These are phyloP conservation scores for Stomatorhinus ivindoensis DNA, from an alignment of 2,113 vertebrate genomes.

Conservation along the genomic window DNA sequence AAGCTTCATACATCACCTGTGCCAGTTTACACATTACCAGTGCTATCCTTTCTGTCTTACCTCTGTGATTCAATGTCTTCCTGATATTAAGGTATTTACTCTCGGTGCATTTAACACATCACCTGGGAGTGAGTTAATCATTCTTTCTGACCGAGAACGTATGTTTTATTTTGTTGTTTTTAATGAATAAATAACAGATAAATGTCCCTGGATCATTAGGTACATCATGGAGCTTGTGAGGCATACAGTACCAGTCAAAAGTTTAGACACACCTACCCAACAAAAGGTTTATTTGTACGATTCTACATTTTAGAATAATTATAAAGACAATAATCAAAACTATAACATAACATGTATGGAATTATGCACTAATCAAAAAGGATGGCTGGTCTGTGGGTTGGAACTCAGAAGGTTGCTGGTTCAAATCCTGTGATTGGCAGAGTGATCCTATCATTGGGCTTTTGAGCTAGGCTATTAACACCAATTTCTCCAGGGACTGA, in stretches of 20 bases:
- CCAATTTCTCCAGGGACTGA: neutral
- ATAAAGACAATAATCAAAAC: neutral
- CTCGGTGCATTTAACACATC: neutral
- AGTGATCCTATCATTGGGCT: neutral
- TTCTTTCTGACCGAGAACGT: neutral
- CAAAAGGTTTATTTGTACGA: neutral
- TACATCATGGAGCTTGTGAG: neutral
- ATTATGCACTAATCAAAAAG: neutral
- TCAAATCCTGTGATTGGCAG: neutral
- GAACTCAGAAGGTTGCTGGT: neutral
- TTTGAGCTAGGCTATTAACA: neutral
- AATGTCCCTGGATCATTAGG: neutral
- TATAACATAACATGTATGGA: neutral
- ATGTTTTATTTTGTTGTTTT: neutral
- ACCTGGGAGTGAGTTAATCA: neutral
- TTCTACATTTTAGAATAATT: neutral
- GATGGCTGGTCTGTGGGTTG: neutral
- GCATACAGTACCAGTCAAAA: neutral
- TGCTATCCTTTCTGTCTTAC: neutral
- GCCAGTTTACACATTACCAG: neutral
- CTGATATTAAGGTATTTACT: neutral
- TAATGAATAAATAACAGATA: neutral
- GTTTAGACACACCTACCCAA: neutral
- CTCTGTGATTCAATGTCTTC: neutral
- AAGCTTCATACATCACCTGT: neutral